Evolutionary conservation across 2,113 vertebrate species (phyloP).

Genomic region (Coptodon bakossiorum): DNA sequence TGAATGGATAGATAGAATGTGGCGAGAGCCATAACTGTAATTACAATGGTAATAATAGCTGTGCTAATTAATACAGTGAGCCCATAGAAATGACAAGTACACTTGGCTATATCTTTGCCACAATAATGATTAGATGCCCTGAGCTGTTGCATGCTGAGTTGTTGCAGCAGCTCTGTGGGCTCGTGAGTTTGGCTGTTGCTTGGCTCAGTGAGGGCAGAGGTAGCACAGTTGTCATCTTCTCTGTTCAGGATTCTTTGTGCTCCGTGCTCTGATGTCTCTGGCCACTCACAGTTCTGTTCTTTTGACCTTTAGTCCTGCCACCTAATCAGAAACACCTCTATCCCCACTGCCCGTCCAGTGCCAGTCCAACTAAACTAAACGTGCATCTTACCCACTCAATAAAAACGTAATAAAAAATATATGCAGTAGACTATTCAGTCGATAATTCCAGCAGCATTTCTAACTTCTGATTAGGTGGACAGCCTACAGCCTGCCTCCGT

Average conservation of each 20-base stretch:
- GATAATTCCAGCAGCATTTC: neutral
- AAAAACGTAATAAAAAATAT: neutral
- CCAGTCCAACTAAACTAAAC: neutral
- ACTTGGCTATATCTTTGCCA: neutral
- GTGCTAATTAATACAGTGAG: neutral
- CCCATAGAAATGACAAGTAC: neutral
- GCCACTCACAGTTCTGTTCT: neutral
- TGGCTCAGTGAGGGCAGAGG: neutral
- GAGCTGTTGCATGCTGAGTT: neutral
- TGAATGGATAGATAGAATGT: neutral
- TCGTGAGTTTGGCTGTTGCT: neutral
- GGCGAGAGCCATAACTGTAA: accelerated
- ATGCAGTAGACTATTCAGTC: neutral
- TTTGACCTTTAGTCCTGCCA: neutral
- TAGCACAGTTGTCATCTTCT: neutral
- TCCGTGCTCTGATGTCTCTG: neutral
- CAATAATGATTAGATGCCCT: neutral
- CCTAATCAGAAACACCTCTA: neutral
- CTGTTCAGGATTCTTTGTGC: neutral
- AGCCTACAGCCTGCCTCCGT: neutral
- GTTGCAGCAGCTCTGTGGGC: neutral
- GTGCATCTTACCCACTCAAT: neutral
- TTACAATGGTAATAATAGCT: neutral
- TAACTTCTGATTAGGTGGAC: neutral
- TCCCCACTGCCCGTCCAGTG: neutral